phyloP scores from a whole-genome alignment of 1,140 invertebrate species.

The Aethina tumida region DNA sequence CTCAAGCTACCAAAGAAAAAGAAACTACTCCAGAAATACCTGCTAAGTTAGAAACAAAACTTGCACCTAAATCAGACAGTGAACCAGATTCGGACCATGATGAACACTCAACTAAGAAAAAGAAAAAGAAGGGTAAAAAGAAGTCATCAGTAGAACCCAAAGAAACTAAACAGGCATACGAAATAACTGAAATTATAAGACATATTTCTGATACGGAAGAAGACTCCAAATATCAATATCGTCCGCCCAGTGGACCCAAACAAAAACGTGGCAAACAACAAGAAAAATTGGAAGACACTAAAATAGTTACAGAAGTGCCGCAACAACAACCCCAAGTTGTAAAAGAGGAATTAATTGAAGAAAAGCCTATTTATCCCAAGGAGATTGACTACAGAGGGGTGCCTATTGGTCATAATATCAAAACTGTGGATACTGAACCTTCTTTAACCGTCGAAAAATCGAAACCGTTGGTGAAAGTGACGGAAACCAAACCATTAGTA shows the following conservation, averaged over 20 bases:
- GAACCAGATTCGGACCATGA: conserved; percentile 9
- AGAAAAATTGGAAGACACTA: background rate
- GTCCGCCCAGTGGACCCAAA: conserved; percentile 3
- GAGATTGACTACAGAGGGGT: too few relatives aligned
- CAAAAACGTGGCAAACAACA: background rate
- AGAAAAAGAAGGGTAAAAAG: conserved; percentile 19
- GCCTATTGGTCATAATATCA: too few relatives aligned
- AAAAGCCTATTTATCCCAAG: too few relatives aligned
- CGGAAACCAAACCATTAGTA: too few relatives aligned
- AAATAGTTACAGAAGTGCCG: background rate
- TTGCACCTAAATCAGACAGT: conserved; percentile 1
- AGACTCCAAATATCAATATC: conserved; percentile 1
- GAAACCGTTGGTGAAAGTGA: too few relatives aligned
- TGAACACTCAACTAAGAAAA: conserved; percentile 13
- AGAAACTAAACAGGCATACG: conserved; percentile 13
- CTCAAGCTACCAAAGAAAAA: conserved; percentile 6
- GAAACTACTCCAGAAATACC: conserved; percentile 1
- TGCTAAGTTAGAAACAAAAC: too few relatives aligned
- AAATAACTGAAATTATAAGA: conserved; percentile 15
- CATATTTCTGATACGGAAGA: conserved; percentile 11
- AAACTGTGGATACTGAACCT: too few relatives aligned
- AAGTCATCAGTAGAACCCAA: conserved; percentile 15
- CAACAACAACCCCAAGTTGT: background rate
- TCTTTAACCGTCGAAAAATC: too few relatives aligned
- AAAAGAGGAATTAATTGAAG: too few relatives aligned